phyloP scores from a whole-genome alignment of 2,113 vertebrate genomes.

The Antechinus stuartii region DNA sequence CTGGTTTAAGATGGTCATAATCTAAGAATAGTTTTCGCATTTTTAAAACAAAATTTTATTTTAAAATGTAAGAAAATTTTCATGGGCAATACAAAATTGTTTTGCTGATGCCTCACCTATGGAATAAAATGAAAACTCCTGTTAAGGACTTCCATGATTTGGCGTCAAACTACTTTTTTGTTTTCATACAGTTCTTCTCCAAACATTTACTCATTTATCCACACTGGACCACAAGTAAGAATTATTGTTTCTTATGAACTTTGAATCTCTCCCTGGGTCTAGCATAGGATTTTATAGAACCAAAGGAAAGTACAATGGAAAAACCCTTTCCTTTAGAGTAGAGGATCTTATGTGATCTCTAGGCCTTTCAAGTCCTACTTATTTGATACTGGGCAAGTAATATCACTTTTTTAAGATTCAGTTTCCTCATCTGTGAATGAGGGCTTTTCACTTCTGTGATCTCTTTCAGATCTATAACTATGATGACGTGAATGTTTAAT shows the following conservation, averaged over 20 bases:
- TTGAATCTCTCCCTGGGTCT: background rate
- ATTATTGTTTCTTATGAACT: background rate
- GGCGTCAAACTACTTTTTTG: background rate
- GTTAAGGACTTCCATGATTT: background rate
- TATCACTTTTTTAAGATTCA: background rate
- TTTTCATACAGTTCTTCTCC: background rate
- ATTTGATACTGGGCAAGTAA: background rate
- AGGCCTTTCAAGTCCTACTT: background rate
- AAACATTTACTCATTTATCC: background rate
- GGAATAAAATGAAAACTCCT: background rate
- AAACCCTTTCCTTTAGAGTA: background rate
- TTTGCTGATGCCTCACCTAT: background rate
- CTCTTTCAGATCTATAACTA: background rate
- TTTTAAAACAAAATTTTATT: background rate
- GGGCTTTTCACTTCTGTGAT: background rate
- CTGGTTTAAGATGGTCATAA: background rate
- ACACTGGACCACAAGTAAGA: background rate
- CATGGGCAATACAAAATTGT: background rate
- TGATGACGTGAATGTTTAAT: background rate
- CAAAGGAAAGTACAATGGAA: background rate
- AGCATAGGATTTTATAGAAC: background rate
- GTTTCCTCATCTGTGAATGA: background rate
- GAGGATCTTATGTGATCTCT: background rate
- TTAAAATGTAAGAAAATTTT: background rate
- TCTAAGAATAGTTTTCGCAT: background rate